phyloP scores from a whole-genome alignment of 2,113 vertebrate genomes.

The Protobothrops mucrosquamatus region DNA sequence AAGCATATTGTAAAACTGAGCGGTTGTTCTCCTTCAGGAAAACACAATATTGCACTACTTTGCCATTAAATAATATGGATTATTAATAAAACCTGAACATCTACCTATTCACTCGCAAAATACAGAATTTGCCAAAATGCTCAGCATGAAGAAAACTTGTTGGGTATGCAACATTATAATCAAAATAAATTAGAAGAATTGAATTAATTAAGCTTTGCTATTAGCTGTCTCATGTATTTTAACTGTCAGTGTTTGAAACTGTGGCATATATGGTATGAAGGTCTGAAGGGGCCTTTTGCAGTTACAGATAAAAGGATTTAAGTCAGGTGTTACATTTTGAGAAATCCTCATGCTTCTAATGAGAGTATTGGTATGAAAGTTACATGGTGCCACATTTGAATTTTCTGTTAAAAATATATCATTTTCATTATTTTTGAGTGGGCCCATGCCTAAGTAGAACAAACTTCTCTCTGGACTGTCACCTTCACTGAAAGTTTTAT shows the following conservation, averaged over 20 bases:
- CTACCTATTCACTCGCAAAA: not conserved
- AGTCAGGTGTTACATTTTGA: slow-evolving; percentile 52
- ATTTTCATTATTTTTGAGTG: slow-evolving; percentile 55
- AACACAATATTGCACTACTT: not conserved
- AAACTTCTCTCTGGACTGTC: slow-evolving; percentile 60
- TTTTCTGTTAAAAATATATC: slow-evolving; percentile 41
- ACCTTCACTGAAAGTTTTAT: slow-evolving; percentile 55
- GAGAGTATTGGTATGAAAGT: slow-evolving; percentile 36
- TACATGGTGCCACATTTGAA: slow-evolving; percentile 18
- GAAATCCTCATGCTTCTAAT: slow-evolving; percentile 34
- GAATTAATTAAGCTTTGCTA: slow-evolving; percentile 36
- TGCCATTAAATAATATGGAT: not conserved
- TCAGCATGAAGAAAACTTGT: not conserved
- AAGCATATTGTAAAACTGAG: not conserved
- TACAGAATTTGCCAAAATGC: not conserved
- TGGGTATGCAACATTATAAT: not conserved
- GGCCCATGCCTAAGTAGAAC: slow-evolving; percentile 75
- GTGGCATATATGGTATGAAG: slow-evolving; percentile 81
- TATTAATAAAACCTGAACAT: not conserved
- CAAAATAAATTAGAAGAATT: not conserved
- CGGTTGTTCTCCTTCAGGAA: not conserved
- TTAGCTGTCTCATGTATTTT: slow-evolving; percentile 60
- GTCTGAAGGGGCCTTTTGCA: slow-evolving; percentile 28
- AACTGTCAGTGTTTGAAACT: slow-evolving; percentile 74
- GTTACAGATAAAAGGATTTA: slow-evolving; percentile 37